These are phyloP conservation scores for Cyrtonyx montezumae DNA, from an alignment of 2,113 vertebrate species.

Conservation along the genomic window DNA sequence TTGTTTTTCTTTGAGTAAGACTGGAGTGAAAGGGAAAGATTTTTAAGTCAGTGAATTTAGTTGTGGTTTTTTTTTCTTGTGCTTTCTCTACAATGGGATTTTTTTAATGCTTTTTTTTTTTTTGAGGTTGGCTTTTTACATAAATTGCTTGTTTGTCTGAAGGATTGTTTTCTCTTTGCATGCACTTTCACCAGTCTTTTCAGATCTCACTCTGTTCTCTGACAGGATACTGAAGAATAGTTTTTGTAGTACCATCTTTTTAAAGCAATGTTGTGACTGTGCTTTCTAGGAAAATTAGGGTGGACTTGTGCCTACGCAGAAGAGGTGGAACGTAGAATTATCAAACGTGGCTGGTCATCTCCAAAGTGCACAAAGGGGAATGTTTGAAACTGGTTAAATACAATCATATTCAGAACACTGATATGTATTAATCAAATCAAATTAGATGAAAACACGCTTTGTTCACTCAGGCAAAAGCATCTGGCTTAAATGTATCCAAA, in stretches of 20 bases:
- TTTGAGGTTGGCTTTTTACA: background rate
- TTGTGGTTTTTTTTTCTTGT: background rate
- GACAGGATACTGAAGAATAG: background rate
- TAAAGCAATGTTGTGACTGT: background rate
- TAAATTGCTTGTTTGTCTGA: background rate
- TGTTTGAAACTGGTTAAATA: background rate
- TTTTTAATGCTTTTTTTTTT: background rate
- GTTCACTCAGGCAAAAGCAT: background rate
- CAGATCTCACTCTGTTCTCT: background rate
- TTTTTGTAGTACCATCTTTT: background rate
- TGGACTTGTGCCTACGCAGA: background rate
- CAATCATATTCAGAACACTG: background rate
- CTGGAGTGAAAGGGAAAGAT: background rate
- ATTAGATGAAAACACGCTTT: background rate
- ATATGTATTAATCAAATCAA: fast-evolving
- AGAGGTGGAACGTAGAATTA: fast-evolving
- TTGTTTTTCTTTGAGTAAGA: background rate
- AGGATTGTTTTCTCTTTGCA: background rate
- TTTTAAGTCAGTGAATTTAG: background rate
- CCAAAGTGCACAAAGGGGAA: background rate
- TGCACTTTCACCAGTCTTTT: background rate
- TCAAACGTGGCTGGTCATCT: background rate
- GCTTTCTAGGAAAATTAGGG: background rate
- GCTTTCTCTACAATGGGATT: background rate
- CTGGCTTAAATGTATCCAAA: background rate